Evolutionary conservation across 2,888 invertebrate genomes (phyloP).

Genomic region (Cryptocephalus primarius): DNA sequence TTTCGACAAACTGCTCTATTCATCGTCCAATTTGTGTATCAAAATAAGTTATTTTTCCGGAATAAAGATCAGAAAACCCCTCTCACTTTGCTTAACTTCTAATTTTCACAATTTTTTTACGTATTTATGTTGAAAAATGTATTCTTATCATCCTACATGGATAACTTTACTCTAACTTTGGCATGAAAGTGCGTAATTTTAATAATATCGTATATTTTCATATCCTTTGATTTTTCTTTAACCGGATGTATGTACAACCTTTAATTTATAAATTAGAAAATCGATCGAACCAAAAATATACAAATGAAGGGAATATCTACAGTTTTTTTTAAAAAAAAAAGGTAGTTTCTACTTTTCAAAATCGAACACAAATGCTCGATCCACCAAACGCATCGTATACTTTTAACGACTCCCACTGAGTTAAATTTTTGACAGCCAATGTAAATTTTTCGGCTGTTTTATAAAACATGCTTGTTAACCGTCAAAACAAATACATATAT

Average conservation of each 20-base stretch:
- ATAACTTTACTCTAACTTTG: slow-evolving; percentile 39
- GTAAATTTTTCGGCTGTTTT: too few species aligned
- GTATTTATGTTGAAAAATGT: slow-evolving; percentile 22
- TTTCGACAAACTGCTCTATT: slow-evolving; percentile 7
- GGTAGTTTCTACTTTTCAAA: slow-evolving; percentile 19
- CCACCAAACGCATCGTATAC: too few species aligned
- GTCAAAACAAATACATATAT: too few species aligned
- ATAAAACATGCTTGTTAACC: too few species aligned
- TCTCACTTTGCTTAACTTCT: slow-evolving; percentile 3
- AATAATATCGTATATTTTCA: slow-evolving; percentile 38
- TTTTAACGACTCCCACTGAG: too few species aligned
- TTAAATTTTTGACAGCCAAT: too few species aligned
- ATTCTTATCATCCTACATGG: slow-evolving; percentile 34
- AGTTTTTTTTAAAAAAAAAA: slow-evolving; percentile 13
- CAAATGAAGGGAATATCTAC: slow-evolving; percentile 34
- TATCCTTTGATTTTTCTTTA: slow-evolving; percentile 32
- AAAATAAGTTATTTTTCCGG: too few species aligned
- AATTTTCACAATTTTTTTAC: slow-evolving; percentile 12
- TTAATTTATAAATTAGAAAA: slow-evolving; percentile 22
- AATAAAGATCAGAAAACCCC: neutral
- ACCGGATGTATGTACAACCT: slow-evolving; percentile 31
- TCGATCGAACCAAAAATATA: slow-evolving; percentile 33
- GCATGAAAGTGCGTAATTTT: slow-evolving; percentile 39
- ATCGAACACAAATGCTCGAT: too few species aligned
- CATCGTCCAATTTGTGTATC: too few species aligned